Evolutionary conservation across 2,113 vertebrate species (phyloP), one percentile per base, ranked within the genome.

Genomic region (Clarias batrachus): DNA sequence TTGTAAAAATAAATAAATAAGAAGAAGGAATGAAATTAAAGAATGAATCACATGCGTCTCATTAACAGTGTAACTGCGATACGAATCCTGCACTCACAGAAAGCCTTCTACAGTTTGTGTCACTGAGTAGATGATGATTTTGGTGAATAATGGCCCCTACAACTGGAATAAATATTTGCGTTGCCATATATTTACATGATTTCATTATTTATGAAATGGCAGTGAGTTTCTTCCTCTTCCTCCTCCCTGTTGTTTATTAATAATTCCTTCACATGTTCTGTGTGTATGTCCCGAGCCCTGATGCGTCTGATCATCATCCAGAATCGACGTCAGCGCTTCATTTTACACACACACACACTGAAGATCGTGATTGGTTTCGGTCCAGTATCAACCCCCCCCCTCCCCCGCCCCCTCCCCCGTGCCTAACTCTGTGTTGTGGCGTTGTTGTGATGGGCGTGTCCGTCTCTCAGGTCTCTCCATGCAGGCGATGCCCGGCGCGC

Each of bases 401-500:
- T 33, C 1, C 2, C 30, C 30, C 30, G n/a, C 33, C n/a, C 8
- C 54, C 62, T 9, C n/a, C 68, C 54, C 16, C 63, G 77, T 66
- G 1, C 54, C 78, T 54, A 70, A 57, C 63, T 0, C 63, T 19
- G n/a, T 60, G 70, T 23, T 3, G 12, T 77, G 80, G 41, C 54
- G 21, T 25, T 37, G 16, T 77, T 62, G 48, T 78, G 59, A 57
- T 74, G 57, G 74, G 56, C n/a, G 59, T 70, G 65, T 25, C 83
- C 52, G 17, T 80, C 57, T 73, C 83, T 8, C 85, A 95, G 92
- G 93, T 93, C 84, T 95, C 57, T 92, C 93, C 0, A 87, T 95
- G 91, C 93, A 93, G 48, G 7, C 88, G 90, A 86, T 93, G 90
- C 93, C 95, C 65, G 95, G 92, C 77, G 84, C 90, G 17, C 77